Percentiles rank a stretch among this genome's conserved stretches.
phyloP scores from a whole-genome alignment of 2,888 invertebrate species.

The Xestia ashworthii region DNA sequence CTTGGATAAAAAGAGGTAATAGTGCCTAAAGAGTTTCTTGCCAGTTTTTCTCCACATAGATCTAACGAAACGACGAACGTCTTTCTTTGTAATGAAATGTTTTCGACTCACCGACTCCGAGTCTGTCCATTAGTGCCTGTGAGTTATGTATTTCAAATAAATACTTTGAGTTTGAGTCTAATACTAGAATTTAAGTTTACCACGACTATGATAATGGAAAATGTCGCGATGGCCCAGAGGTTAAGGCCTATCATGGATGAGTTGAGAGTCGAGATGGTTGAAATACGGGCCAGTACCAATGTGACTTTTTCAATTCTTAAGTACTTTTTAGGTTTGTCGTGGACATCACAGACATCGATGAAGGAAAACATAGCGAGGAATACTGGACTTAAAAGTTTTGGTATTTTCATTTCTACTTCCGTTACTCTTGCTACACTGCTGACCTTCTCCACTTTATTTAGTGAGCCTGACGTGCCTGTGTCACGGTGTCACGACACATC shows the following conservation, averaged over 20 bases:
- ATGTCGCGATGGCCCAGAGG: too few relatives aligned
- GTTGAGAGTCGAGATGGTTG: too few relatives aligned
- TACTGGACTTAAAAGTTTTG: neutral
- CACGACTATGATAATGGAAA: neutral
- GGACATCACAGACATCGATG: too few relatives aligned
- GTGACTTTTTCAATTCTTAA: too few relatives aligned
- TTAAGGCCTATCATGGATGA: too few relatives aligned
- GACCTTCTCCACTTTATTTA: slow-evolving; percentile 14
- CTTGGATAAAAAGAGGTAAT: neutral
- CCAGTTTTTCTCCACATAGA: neutral
- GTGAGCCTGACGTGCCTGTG: slow-evolving; percentile 6
- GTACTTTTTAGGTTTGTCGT: too few relatives aligned
- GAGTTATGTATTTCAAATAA: neutral
- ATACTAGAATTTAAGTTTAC: neutral
- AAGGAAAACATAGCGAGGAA: too few relatives aligned
- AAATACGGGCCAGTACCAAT: too few relatives aligned
- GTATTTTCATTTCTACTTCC: neutral
- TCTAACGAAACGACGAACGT: neutral
- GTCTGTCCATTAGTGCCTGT: neutral
- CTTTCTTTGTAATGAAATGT: neutral
- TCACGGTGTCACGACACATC: slow-evolving; percentile 21
- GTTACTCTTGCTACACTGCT: neutral
- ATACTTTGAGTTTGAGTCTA: neutral
- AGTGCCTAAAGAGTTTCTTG: neutral
- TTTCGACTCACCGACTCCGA: neutral